phyloP scores from a whole-genome alignment of 2,888 invertebrate genomes.

The Lamellibrachia columna region DNA sequence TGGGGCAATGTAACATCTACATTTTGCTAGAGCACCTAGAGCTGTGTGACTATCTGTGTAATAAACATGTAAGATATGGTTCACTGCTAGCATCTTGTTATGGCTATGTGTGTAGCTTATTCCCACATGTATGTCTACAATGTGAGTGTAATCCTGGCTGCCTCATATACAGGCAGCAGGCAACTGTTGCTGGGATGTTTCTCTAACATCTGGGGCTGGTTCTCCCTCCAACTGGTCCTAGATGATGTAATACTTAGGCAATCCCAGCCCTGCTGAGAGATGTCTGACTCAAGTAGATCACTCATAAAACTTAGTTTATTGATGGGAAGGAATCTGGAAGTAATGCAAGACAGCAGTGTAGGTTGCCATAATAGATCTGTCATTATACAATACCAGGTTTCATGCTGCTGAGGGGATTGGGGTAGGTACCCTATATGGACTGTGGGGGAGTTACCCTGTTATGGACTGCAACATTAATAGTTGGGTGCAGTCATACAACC shows the following conservation, averaged over 20 bases:
- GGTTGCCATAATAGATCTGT: background rate
- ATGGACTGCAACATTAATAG: background rate
- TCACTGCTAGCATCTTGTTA: background rate
- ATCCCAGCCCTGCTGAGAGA: background rate
- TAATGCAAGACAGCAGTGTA: background rate
- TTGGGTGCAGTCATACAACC: background rate
- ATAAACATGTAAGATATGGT: background rate
- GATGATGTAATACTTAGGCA: slow-evolving; percentile 16
- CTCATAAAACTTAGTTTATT: background rate
- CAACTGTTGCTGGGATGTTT: background rate
- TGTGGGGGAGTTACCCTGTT: too few relatives aligned
- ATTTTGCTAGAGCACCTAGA: background rate
- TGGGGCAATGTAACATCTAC: background rate
- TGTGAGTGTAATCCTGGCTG: background rate
- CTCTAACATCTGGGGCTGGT: background rate
- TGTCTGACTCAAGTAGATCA: background rate
- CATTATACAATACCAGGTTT: background rate
- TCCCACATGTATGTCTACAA: background rate
- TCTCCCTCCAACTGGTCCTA: background rate
- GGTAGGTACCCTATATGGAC: background rate
- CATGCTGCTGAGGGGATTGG: background rate
- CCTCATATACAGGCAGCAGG: background rate
- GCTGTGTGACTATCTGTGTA: background rate
- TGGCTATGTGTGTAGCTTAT: slow-evolving; percentile 11
- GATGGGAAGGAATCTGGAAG: background rate